phyloP scores from a whole-genome alignment of 1,140 invertebrate species.

The Listronotus oregonensis region DNA sequence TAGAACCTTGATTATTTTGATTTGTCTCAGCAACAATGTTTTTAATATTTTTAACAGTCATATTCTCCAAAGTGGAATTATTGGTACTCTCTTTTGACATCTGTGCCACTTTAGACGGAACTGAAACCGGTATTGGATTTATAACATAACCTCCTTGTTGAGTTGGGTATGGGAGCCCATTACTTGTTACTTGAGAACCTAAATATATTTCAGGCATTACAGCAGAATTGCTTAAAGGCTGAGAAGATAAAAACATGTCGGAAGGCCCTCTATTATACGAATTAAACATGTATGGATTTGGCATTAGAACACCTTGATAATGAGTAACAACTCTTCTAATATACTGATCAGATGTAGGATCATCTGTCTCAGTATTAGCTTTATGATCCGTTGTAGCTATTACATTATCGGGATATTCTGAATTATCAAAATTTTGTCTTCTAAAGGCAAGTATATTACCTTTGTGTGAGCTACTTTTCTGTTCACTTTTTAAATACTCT shows the following conservation, averaged over 20 bases:
- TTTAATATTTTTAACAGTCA: slow-evolving; percentile 41
- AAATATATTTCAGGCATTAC: background rate
- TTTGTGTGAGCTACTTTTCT: slow-evolving; percentile 1
- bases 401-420: background rate
- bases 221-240: background rate
- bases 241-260: slow-evolving; percentile 3
- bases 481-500: slow-evolving; percentile 43
- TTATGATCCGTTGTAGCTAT: slow-evolving; percentile 20
- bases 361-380: slow-evolving; percentile 32
- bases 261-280: background rate
- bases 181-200: background rate
- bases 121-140: too few species aligned
- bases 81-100: background rate
- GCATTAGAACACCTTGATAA: slow-evolving; percentile 44
- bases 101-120: too few species aligned
- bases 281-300: slow-evolving; percentile 30
- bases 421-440: slow-evolving; percentile 12
- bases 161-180: background rate
- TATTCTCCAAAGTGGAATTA: slow-evolving; percentile 26
- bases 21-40: slow-evolving; percentile 37
- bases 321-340: slow-evolving; percentile 51
- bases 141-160: too few species aligned
- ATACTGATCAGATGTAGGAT: slow-evolving; percentile 43
- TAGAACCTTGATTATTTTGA: slow-evolving; percentile 9
- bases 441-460: slow-evolving; percentile 1